A percentile compares a stretch with the other conserved stretches of the same genome.
Conservation (phyloP, 1,140 invertebrate genomes). For the Frieseomelitta varia region DNA sequence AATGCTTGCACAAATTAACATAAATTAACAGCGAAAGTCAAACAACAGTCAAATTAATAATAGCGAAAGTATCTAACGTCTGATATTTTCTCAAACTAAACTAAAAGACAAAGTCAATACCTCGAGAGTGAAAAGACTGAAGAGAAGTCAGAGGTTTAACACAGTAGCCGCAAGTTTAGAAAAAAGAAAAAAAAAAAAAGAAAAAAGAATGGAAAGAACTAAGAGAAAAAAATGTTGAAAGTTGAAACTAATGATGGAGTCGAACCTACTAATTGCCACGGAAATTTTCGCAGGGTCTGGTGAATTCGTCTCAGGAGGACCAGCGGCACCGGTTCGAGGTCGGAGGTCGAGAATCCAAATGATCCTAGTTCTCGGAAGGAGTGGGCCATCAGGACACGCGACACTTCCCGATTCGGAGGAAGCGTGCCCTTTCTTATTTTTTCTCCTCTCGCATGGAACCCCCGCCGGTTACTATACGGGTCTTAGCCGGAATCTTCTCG, state of each 20-base stretch:
- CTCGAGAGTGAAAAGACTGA: background rate
- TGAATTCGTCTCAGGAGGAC: background rate
- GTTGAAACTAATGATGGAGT: slow-evolving; percentile 17
- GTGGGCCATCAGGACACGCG: slow-evolving; percentile 50
- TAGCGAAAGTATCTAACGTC: too few species aligned
- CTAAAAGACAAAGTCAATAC: too few species aligned
- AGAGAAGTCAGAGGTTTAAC: background rate
- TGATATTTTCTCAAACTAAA: too few species aligned
- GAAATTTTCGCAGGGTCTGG: background rate
- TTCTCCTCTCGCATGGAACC: slow-evolving; percentile 1
- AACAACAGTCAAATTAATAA: too few species aligned
- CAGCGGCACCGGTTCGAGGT: background rate
- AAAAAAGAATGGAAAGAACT: background rate
- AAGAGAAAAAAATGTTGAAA: slow-evolving; percentile 10
- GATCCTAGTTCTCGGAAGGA: slow-evolving; percentile 39
- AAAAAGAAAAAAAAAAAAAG: background rate
- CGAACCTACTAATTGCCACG: slow-evolving; percentile 8
- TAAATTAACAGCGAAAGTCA: too few species aligned
- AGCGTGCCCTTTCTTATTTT: slow-evolving; percentile 59
- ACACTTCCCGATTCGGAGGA: slow-evolving; percentile 55
- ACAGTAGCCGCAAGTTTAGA: background rate
- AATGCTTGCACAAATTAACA: too few species aligned
- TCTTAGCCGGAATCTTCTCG: slow-evolving; percentile 10
- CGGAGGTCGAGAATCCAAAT: slow-evolving; percentile 27
- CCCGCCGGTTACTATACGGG: background rate